Conservation (phyloP, 2,888 invertebrate genomes). For the Chalcis sispes region DNA sequence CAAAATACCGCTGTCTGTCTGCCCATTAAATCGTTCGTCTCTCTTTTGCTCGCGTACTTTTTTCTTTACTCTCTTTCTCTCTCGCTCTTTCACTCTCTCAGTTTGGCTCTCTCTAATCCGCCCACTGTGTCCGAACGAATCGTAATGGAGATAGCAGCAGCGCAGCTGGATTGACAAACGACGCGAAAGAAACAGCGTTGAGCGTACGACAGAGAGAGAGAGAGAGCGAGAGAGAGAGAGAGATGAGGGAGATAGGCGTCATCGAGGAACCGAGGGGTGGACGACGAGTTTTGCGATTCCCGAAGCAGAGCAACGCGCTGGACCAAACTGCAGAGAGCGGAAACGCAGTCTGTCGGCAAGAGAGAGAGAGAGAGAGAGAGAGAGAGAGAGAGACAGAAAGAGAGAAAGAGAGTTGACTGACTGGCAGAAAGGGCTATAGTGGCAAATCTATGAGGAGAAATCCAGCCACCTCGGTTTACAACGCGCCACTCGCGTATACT, state of each 20-base stretch:
- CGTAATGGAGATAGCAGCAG: conserved; percentile 51
- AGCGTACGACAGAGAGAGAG: background rate
- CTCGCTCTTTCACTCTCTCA: conserved; percentile 5
- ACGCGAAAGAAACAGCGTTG: conserved; percentile 56
- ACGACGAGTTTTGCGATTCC: conserved; percentile 38
- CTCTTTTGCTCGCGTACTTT: background rate
- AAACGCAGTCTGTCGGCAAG: conserved; percentile 24
- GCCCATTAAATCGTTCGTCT: conserved; percentile 10
- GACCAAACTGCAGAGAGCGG: conserved; percentile 39
- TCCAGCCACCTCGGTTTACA: conserved; percentile 45
- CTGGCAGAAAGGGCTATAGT: conserved; percentile 51
- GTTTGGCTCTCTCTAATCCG: conserved; percentile 39
- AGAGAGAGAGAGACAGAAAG: background rate
- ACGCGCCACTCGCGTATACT: background rate
- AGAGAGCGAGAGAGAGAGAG: conserved; percentile 11
- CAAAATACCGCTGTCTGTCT: conserved; percentile 31
- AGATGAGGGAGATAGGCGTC: conserved; percentile 37
- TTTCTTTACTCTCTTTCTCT: background rate
- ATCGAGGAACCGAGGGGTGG: conserved; percentile 19
- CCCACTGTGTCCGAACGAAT: conserved; percentile 42
- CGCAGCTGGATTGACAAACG: conserved; percentile 56
- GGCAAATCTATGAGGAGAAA: conserved; percentile 58
- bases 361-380: background rate
- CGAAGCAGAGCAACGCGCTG: conserved; percentile 17
- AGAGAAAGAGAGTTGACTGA: conserved; percentile 39